Evolutionary conservation across 2,113 vertebrate genomes (phyloP).

Genomic region (Mustela lutreola): DNA sequence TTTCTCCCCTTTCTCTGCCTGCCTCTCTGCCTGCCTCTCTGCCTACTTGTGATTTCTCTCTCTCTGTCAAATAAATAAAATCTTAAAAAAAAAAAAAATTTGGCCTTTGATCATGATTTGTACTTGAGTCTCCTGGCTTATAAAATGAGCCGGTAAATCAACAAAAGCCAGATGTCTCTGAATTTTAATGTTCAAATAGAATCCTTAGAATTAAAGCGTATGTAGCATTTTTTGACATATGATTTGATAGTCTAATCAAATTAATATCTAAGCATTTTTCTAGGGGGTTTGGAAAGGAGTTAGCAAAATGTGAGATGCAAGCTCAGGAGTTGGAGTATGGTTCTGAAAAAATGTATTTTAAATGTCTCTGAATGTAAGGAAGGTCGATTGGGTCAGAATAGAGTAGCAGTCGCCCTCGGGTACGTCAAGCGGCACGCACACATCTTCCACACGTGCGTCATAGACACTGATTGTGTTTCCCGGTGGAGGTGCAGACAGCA

Average conservation of each 20-base stretch:
- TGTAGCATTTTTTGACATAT: slow-evolving; percentile 26
- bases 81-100: neutral
- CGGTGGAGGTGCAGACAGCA: neutral
- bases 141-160: slow-evolving; percentile 52
- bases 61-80: too few species aligned
- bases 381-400: neutral
- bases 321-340: neutral
- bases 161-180: neutral
- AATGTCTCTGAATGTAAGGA: neutral
- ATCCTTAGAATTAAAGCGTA: slow-evolving; percentile 15
- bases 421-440: rapidly evolving
- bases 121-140: slow-evolving; percentile 1
- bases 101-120: slow-evolving; percentile 43
- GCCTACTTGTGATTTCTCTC: too few species aligned
- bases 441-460: neutral
- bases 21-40: too few species aligned
- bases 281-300: neutral
- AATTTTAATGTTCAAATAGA: slow-evolving; percentile 51
- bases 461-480: neutral
- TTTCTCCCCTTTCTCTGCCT: too few species aligned
- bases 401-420: neutral
- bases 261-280: neutral
- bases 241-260: neutral
- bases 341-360: slow-evolving; percentile 53
- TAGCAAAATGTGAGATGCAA: neutral